A percentile compares a stretch with the other conserved stretches of the same genome.
Conservation (phyloP, 2,113 vertebrate genomes). For the Rhipidura dahli region DNA sequence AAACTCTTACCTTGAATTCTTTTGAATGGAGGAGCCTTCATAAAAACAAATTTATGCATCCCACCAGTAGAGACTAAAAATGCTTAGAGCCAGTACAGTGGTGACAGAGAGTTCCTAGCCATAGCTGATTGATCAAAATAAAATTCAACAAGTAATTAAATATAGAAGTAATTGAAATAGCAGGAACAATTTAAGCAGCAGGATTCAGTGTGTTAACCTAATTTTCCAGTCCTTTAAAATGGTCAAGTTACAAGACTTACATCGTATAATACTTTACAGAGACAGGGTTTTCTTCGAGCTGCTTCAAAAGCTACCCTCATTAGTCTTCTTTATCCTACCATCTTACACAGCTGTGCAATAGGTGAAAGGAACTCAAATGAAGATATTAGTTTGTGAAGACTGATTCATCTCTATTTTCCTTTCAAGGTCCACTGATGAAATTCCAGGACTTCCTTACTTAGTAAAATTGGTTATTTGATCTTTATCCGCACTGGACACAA, state of each 20-base stretch:
- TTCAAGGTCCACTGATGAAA: not conserved
- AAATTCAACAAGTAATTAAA: not conserved
- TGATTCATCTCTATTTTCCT: not conserved
- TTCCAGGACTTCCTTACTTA: not conserved
- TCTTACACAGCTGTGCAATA: not conserved
- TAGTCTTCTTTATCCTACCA: not conserved
- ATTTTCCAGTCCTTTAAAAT: slow-evolving; percentile 5
- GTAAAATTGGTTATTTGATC: not conserved
- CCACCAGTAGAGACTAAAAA: not conserved
- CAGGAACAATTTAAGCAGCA: not conserved
- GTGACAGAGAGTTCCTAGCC: not conserved
- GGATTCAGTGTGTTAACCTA: not conserved
- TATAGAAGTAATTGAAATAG: slow-evolving; percentile 1
- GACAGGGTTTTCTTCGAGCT: not conserved
- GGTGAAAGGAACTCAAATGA: not conserved
- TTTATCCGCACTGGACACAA: not conserved
- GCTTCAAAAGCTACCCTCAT: not conserved
- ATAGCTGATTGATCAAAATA: not conserved
- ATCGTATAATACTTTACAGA: not conserved
- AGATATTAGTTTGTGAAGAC: not conserved
- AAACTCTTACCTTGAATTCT: not conserved
- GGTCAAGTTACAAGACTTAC: not conserved
- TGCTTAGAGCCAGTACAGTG: not conserved
- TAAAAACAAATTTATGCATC: not conserved
- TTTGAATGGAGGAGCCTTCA: not conserved